Evolutionary conservation across 2,113 vertebrate species (phyloP).

Genomic region (Mirza zaza): DNA sequence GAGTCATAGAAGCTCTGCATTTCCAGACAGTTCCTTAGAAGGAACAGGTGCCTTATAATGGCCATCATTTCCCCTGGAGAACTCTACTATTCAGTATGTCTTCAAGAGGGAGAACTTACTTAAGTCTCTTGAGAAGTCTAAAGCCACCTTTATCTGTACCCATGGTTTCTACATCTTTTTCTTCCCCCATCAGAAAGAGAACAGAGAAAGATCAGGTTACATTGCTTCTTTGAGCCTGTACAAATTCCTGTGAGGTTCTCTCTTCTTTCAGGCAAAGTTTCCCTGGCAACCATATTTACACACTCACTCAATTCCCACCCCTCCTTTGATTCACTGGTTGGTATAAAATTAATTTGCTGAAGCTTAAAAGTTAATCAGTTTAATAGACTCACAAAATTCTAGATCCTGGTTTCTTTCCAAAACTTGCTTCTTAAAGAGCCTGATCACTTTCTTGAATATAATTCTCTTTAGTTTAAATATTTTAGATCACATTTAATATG

Average conservation of each 20-base stretch:
- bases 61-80: not conserved
- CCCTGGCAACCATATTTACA: constrained; percentile 60
- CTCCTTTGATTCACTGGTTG: constrained; percentile 38
- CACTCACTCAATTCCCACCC: constrained; percentile 11
- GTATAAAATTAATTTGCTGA: constrained; percentile 56
- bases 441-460: constrained; percentile 6
- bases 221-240: not conserved
- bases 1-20: not conserved
- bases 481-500: constrained; percentile 20
- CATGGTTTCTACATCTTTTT: not conserved
- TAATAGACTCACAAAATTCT: constrained; percentile 35
- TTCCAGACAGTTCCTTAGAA: constrained; percentile 9
- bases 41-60: not conserved
- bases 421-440: not conserved
- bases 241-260: constrained; percentile 46
- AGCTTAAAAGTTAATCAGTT: constrained; percentile 57
- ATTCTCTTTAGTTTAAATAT: constrained; percentile 35
- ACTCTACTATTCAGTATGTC: not conserved
- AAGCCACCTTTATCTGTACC: not conserved
- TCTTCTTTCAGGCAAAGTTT: constrained; percentile 59
- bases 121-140: not conserved
- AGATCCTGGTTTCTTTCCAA: not conserved
- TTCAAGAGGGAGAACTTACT: not conserved
- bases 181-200: constrained; percentile 2
- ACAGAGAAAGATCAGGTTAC: constrained; percentile 50